Evolutionary conservation across 35 echinoderm and acorn worm species (phyloP), one percentile per base, ranked within the genome.

Genomic region (Apostichopus japonicus): DNA sequence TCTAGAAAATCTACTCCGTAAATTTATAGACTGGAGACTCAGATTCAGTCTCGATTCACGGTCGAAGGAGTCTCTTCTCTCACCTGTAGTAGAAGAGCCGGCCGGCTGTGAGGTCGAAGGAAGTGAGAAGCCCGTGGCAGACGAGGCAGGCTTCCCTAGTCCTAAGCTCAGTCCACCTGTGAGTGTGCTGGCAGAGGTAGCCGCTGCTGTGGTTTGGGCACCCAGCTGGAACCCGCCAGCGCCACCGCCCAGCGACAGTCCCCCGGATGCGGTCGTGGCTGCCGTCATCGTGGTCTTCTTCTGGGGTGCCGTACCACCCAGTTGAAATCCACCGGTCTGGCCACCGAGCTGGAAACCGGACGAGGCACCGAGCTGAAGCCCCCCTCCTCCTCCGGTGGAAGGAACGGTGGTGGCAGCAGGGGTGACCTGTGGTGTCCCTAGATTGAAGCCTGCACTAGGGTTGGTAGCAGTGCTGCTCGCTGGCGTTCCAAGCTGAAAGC

Each of bases 111-210:
- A 21, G 16, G 86, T 23, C 4, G 86, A 59, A 0, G 86, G 58
- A 10, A 72, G 52, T 9, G 86, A 67, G 57, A 88, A 72, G 6
- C 86, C 86, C 10, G 23, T 73, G 55, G 72, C 10, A 13, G 89
- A 73, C 44, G 44, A 8, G 7, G 65, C 63, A 7, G 63, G 52
- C 27, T 55, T 58, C 15, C 55, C 63, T 5, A 72, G 15, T 10
- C 91, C 86, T 8, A 95, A 71, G 14, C 59, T 77, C 78, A 94
- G 84, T 56, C 94, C 94, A 44, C 33, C 33, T 5, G 54, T 27
- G 4, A 80, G 27, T 92, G 90, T 78, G 54, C 91, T 83, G 6
- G 79, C 79, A 14, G 84, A 33, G 3, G 94, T 80, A 23, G 78
- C 53, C 54, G 83, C 8, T 15, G 91, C 77, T 55, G 80, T 55